Evolutionary conservation across 2,888 invertebrate species (phyloP), one percentile per base, ranked within the genome.

Genomic region (Lymantria monacha): DNA sequence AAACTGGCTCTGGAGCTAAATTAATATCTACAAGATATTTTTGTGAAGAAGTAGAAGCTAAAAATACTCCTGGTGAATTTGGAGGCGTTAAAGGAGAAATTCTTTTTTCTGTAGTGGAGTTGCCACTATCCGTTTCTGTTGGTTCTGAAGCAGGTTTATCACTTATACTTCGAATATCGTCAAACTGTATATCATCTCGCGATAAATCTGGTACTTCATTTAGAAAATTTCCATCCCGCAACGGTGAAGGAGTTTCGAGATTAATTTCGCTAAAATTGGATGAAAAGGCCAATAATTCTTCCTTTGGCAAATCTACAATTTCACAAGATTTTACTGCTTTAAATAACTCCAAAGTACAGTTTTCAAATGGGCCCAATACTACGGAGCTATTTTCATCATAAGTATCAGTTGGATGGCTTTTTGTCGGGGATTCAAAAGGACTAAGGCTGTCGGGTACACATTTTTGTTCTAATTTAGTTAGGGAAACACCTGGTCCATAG

Each of bases 321-420:
- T 92, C 88, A 0, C 65, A 66, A 0, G 92, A 85, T 74, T 93
- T 93, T 0, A 87, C 66, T 0, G 87, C 90, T 65, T 89, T 92
- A 67, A 87, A 92, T 36, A 88, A 76, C 53, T 93, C 93, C 37
- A 92, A 72, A 0, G 91, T 84, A 63, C 90, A 92, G 63, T 92
- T 92, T 59, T 93, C 93, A 61, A 92, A 93, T 0, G 93, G 91
- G 1, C 93, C 93, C 38, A 93, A 64, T 10, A 93, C 92, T 7
- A 93, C 93, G n/a, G 91, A 91, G 51, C 91, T 89, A 68, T 91
- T 87, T 69, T 89, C 89, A 44, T 90, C 87, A 56, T 84, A 89
- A 0, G 91, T 91, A 45, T 91, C 91, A 7, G 81, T 91, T 47
- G 79, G 91, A 53, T 83, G 87, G 51, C 87, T 88, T 73, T 87